A percentile compares a stretch with the other conserved stretches of the same genome.
These are phyloP conservation scores for Callimorpha dominula DNA, from an alignment of 2,888 invertebrate genomes.

Conservation along the genomic window DNA sequence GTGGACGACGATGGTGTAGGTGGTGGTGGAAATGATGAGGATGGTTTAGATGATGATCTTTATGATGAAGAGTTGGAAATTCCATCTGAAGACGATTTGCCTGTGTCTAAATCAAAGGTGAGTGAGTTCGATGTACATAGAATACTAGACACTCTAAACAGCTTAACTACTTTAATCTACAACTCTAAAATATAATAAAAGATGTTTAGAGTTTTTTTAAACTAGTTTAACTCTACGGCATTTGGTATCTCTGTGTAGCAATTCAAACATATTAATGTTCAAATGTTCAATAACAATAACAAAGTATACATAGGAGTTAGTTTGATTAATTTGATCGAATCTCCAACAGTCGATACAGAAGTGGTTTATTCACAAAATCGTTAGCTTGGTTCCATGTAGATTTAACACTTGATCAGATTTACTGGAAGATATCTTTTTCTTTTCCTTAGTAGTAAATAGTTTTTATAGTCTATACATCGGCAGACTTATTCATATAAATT, in stretches of 20 bases:
- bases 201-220: too few species aligned
- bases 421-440: not conserved
- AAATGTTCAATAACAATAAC: conserved; percentile 5
- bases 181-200: too few species aligned
- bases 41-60: conserved; percentile 77
- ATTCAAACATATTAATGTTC: not conserved
- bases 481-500: not conserved
- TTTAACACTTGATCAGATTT: not conserved
- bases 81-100: conserved; percentile 80
- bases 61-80: conserved; percentile 86
- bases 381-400: not conserved
- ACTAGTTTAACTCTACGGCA: too few species aligned
- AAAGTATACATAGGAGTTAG: not conserved
- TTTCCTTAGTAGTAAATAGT: not conserved
- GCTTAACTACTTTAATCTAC: not conserved
- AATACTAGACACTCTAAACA: not conserved
- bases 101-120: conserved; percentile 85
- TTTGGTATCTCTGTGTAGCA: too few species aligned
- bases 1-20: not conserved
- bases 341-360: not conserved
- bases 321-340: not conserved
- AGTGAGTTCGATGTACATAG: conserved; percentile 12
- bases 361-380: not conserved
- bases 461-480: not conserved
- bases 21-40: conserved; percentile 60